Evolutionary conservation across 2,113 vertebrate species (phyloP).

Genomic region (Pluvialis apricaria): DNA sequence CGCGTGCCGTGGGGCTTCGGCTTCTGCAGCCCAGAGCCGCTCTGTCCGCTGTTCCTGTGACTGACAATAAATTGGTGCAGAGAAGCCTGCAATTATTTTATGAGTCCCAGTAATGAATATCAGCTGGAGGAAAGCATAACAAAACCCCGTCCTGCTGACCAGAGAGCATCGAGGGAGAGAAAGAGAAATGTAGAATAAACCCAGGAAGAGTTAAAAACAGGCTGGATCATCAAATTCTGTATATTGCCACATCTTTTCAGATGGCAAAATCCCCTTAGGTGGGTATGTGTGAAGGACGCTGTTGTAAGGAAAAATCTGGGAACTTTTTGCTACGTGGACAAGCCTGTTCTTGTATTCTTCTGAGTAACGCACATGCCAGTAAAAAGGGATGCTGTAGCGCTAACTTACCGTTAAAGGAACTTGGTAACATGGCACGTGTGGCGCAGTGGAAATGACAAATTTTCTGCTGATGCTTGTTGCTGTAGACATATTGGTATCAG

Average conservation of each 20-base stretch:
- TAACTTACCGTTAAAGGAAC: neutral
- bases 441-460: neutral
- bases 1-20: accelerated
- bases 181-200: neutral
- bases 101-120: neutral
- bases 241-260: neutral
- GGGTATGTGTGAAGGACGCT: neutral
- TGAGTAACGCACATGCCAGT: neutral
- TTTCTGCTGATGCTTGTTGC: neutral
- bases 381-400: neutral
- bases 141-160: neutral
- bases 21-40: neutral
- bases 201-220: neutral
- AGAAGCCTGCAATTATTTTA: neutral
- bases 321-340: neutral
- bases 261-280: neutral
- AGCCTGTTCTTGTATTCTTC: neutral
- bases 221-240: neutral
- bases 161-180: neutral
- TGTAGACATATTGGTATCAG: neutral
- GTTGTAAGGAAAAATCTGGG: neutral
- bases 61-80: neutral
- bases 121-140: neutral
- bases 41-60: neutral
- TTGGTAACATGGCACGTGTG: neutral